phyloP scores from a whole-genome alignment of 2,113 vertebrate genomes.

The Hystrix cristata region DNA sequence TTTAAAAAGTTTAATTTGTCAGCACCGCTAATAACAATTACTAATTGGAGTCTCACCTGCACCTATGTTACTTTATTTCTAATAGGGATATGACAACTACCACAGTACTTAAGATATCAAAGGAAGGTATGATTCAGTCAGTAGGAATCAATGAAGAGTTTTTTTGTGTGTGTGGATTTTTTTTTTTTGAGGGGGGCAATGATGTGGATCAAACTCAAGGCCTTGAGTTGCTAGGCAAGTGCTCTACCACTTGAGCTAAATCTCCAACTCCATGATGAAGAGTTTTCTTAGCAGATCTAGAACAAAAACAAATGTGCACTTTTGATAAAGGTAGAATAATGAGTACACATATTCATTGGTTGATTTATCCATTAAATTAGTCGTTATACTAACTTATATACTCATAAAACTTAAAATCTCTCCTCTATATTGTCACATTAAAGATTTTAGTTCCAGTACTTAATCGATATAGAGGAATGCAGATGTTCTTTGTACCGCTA shows the following conservation, averaged over 20 bases:
- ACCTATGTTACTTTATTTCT: neutral
- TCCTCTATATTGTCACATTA: neutral
- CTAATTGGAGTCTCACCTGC: conserved; percentile 36
- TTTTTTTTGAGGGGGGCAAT: no score
- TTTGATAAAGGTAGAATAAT: neutral
- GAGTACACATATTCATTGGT: neutral
- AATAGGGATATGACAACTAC: neutral
- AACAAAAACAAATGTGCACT: neutral
- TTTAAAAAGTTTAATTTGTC: conserved; percentile 30
- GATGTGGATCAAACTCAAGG: no score
- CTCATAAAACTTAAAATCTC: neutral
- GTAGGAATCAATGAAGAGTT: neutral
- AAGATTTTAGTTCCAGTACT: neutral
- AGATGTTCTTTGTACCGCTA: neutral
- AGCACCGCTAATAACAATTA: conserved; percentile 22
- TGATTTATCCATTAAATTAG: neutral
- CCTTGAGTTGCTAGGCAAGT: no score
- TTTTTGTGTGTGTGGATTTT: no score
- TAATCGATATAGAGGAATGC: neutral
- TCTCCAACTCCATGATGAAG: neutral
- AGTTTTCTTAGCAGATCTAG: neutral
- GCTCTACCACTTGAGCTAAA: no score
- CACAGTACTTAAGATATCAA: neutral
- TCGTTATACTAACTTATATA: neutral
- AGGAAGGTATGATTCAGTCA: neutral